Evolutionary conservation across 2,797 vertebrate genomes (phyloP).

Genomic region (Champsocephalus esox): DNA sequence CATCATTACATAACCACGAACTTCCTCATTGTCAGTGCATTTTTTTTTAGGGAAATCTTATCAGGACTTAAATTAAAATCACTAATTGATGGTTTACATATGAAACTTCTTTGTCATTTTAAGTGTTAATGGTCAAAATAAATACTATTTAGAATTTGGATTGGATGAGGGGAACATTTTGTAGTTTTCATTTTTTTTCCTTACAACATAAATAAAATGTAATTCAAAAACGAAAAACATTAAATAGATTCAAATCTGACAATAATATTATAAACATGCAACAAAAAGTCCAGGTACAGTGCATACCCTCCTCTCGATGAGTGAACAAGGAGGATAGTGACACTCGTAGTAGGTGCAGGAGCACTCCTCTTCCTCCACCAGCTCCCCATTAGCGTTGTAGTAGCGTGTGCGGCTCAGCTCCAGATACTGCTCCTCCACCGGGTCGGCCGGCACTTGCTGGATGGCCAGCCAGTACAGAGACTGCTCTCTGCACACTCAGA

Average conservation of each 20-base stretch:
- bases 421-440: conserved; percentile 97
- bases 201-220: neutral
- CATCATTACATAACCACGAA: too few species aligned
- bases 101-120: too few species aligned
- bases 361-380: conserved; percentile 97
- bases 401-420: conserved; percentile 96
- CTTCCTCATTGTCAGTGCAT: too few species aligned
- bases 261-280: neutral
- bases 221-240: neutral
- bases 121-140: too few species aligned
- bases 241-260: neutral
- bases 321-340: conserved; percentile 97
- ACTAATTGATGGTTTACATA: too few species aligned
- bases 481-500: conserved; percentile 88
- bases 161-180: neutral
- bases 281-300: neutral
- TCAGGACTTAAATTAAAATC: too few species aligned
- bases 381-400: conserved; percentile 98
- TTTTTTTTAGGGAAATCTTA: too few species aligned
- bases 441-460: conserved; percentile 97
- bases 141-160: too few species aligned
- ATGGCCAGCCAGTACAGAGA: conserved; percentile 99
- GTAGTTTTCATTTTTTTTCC: neutral
- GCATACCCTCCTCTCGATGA: conserved; percentile 97
- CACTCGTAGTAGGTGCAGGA: conserved; percentile 99